phyloP scores from a whole-genome alignment of 1,140 invertebrate species.

The Atta cephalotes region DNA sequence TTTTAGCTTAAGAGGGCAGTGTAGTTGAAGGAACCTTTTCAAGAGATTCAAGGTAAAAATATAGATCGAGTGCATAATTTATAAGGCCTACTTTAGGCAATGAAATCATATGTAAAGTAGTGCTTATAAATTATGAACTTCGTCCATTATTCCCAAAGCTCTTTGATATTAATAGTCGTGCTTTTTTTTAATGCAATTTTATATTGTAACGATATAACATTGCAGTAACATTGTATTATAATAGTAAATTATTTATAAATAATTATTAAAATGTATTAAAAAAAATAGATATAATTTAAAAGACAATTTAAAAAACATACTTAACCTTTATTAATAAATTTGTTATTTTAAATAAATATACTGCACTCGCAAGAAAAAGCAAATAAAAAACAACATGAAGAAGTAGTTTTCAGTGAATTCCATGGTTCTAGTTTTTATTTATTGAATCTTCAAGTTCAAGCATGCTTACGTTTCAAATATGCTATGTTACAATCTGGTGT shows the following conservation, averaged over 20 bases:
- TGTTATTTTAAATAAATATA: background rate
- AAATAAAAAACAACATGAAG: background rate
- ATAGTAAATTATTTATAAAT: background rate
- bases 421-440: constrained; percentile 21
- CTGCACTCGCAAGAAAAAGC: background rate
- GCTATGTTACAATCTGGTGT: background rate
- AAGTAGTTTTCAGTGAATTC: background rate
- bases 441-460: constrained; percentile 27
- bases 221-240: constrained; percentile 27
- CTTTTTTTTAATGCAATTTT: background rate
- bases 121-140: constrained; percentile 48
- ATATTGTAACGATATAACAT: background rate
- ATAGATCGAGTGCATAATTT: constrained; percentile 45
- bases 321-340: background rate
- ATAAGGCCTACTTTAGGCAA: constrained; percentile 29
- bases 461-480: background rate
- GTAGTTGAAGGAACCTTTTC: constrained; percentile 8
- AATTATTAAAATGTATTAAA: background rate
- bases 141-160: background rate
- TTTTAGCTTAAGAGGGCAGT: background rate
- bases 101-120: constrained; percentile 39
- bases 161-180: constrained; percentile 12
- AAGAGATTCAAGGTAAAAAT: constrained; percentile 1
- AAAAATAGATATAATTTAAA: background rate
- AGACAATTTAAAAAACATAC: background rate